Percentiles rank a stretch among this genome's conserved stretches.
Evolutionary conservation across 2,888 invertebrate species (phyloP).

Genomic region (Tetheella fluctuosa): DNA sequence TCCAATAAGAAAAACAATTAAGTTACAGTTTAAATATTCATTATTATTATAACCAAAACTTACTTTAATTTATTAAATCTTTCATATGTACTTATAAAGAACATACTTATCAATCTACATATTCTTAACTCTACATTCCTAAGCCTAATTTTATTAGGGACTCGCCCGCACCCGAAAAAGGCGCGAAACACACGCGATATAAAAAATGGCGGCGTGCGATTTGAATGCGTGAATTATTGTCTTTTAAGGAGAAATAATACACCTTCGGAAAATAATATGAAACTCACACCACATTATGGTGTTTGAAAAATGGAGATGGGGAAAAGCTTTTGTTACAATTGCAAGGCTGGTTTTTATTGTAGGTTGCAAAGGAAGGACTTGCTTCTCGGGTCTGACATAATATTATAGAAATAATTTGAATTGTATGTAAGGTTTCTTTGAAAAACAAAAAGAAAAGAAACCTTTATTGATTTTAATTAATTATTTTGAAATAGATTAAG

Average conservation of each 20-base stretch:
- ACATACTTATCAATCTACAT: constrained; percentile 54
- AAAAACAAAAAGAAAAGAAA: too few species aligned
- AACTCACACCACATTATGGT: constrained; percentile 53
- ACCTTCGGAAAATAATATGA: constrained; percentile 72
- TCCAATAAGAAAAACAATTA: too few species aligned
- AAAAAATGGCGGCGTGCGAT: constrained; percentile 82
- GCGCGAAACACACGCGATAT: constrained; percentile 85
- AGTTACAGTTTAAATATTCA: too few species aligned
- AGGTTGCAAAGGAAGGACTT: constrained; percentile 5
- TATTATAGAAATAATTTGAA: neutral
- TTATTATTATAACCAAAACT: too few species aligned
- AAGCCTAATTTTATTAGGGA: constrained; percentile 83
- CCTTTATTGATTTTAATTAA: too few species aligned
- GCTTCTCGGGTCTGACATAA: neutral
- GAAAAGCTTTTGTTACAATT: constrained; percentile 31
- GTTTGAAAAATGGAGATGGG: constrained; percentile 59
- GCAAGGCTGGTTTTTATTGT: constrained; percentile 15
- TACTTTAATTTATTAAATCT: too few species aligned
- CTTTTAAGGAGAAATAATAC: constrained; percentile 79
- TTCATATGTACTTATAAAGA: too few species aligned
- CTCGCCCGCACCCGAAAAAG: constrained; percentile 82
- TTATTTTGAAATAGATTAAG: too few species aligned
- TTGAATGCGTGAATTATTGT: constrained; percentile 84
- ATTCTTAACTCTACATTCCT: constrained; percentile 54
- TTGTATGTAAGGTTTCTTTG: too few species aligned